Conservation (phyloP, 2,888 invertebrate species). For the Agrochola lychnidis region DNA sequence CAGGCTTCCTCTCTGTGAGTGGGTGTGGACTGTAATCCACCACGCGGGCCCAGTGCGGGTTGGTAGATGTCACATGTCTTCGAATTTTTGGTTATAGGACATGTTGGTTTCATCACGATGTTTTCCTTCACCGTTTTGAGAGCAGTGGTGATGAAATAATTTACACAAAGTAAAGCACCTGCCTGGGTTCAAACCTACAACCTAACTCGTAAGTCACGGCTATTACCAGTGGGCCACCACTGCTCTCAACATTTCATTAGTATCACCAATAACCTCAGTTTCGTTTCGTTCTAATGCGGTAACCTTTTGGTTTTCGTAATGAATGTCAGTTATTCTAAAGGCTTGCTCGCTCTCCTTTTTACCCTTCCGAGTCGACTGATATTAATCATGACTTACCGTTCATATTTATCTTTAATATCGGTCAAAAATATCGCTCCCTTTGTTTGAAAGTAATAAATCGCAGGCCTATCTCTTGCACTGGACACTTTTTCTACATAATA, state of each 20-base stretch:
- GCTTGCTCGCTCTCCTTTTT: slow-evolving; percentile 5
- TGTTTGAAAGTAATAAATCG: slow-evolving; percentile 53
- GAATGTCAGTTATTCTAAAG: slow-evolving; percentile 41
- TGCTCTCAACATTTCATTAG: neutral
- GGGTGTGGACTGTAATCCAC: too few species aligned
- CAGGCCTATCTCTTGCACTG: slow-evolving; percentile 39
- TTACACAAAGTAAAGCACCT: too few species aligned
- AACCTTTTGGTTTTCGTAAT: slow-evolving; percentile 7
- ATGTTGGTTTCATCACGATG: too few species aligned
- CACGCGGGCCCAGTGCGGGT: too few species aligned
- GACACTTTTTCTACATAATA: slow-evolving; percentile 45
- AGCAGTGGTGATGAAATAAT: too few species aligned
- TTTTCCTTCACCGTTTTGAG: too few species aligned
- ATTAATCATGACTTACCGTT: slow-evolving; percentile 41
- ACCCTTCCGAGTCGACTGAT: slow-evolving; percentile 29
- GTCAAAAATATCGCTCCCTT: slow-evolving; percentile 42
- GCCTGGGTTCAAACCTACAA: too few species aligned
- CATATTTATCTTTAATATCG: slow-evolving; percentile 49
- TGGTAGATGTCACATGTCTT: too few species aligned
- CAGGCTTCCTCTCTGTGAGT: too few species aligned
- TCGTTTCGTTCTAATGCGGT: neutral
- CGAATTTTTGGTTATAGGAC: too few species aligned
- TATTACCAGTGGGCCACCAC: too few species aligned
- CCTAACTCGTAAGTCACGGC: too few species aligned
- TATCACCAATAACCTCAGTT: neutral